Conservation (phyloP, 2,888 invertebrate genomes). For the Napeogenes sylphis region DNA sequence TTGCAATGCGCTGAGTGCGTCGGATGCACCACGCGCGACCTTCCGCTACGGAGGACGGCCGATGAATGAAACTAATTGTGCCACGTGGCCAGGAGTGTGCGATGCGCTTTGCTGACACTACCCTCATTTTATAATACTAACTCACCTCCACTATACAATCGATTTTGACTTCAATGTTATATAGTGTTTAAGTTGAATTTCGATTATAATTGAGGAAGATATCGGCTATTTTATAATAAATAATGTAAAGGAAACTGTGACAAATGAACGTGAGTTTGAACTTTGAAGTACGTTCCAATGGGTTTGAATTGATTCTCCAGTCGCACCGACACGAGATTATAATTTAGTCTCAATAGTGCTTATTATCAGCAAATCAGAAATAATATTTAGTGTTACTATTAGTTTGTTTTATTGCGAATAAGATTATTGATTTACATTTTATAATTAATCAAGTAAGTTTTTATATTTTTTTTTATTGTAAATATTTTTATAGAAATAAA, state of each 20-base stretch:
- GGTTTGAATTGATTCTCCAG: constrained; percentile 44
- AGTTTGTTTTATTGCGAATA: constrained; percentile 7
- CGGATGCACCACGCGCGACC: constrained; percentile 42
- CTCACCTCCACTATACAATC: not conserved
- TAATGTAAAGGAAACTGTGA: constrained; percentile 51
- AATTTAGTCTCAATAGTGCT: constrained; percentile 30
- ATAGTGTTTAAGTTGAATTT: constrained; percentile 14
- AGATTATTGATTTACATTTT: no score
- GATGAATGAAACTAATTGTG: constrained; percentile 69
- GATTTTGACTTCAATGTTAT: constrained; percentile 19
- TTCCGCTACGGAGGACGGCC: constrained; percentile 41
- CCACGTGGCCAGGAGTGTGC: constrained; percentile 59
- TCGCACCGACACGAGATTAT: constrained; percentile 44
- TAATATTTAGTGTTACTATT: constrained; percentile 23
- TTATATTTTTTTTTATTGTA: no score
- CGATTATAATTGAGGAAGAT: not conserved
- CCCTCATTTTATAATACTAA: constrained; percentile 23
- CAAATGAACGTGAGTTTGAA: constrained; percentile 65
- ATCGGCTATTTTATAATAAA: constrained; percentile 18
- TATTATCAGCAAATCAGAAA: constrained; percentile 20
- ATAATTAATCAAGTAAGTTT: no score
- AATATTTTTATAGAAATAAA: no score
- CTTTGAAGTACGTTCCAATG: constrained; percentile 53
- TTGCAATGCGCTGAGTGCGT: constrained; percentile 50
- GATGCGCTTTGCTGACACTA: constrained; percentile 40